Percentiles rank a stretch among this genome's conserved stretches.
These are phyloP conservation scores for Leguminivora glycinivorella DNA, from an alignment of 1,140 invertebrate genomes.

Conservation along the genomic window DNA sequence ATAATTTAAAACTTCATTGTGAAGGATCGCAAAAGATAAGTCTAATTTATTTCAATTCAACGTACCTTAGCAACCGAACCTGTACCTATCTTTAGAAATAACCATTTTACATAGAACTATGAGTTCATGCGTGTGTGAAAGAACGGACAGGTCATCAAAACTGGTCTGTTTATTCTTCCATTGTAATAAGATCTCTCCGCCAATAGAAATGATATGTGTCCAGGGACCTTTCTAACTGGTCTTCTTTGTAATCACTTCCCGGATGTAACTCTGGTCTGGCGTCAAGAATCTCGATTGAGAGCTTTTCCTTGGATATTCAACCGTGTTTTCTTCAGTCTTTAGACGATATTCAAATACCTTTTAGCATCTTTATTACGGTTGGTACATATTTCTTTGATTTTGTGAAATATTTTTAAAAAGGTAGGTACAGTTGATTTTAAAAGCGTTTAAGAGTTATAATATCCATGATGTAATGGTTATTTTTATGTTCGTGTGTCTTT, in stretches of 20 bases:
- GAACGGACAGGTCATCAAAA: neutral
- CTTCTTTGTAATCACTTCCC: slow-evolving; percentile 70
- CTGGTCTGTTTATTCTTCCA: neutral
- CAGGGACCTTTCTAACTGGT: slow-evolving; percentile 34
- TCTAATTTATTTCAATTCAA: slow-evolving; percentile 5
- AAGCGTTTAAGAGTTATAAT: neutral
- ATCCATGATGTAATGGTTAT: neutral
- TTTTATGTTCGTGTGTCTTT: neutral
- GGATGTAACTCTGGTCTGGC: slow-evolving; percentile 70
- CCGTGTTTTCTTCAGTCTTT: neutral
- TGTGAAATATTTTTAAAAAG: neutral
- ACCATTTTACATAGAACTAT: neutral
- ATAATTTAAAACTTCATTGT: neutral
- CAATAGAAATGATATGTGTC: neutral
- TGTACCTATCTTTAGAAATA: slow-evolving; percentile 5
- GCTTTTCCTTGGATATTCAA: slow-evolving; percentile 36
- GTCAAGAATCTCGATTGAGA: slow-evolving; percentile 66
- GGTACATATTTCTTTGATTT: neutral
- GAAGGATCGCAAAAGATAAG: slow-evolving; percentile 3
- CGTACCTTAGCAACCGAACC: neutral
- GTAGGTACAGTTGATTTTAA: neutral
- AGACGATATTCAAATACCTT: neutral
- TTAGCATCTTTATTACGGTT: slow-evolving; percentile 4
- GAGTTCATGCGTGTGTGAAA: no score
- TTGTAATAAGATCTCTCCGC: neutral